phyloP scores from a whole-genome alignment of 2,888 invertebrate species.

The Psylliodes chrysocephalus region DNA sequence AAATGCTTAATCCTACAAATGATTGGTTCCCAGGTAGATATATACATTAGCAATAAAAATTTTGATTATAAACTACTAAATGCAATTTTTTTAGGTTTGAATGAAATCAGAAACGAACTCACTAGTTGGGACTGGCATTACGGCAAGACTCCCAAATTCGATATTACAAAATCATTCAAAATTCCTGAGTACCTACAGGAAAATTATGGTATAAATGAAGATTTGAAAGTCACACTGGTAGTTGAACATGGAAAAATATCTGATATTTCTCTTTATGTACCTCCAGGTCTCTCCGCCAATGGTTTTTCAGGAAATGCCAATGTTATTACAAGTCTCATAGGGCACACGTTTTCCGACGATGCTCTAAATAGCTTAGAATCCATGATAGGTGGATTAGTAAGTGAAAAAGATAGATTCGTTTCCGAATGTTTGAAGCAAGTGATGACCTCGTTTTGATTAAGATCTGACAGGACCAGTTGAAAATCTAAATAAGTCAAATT shows the following conservation, averaged over 20 bases:
- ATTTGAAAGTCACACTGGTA: slow-evolving; percentile 72
- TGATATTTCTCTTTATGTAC: slow-evolving; percentile 74
- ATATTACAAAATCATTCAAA: slow-evolving; percentile 73
- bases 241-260: slow-evolving; percentile 74
- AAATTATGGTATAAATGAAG: slow-evolving; percentile 63
- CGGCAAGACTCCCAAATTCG: slow-evolving; percentile 88
- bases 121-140: slow-evolving; percentile 89
- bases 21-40: slow-evolving; percentile 83
- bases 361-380: slow-evolving; percentile 70
- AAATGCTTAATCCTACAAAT: slow-evolving; percentile 86
- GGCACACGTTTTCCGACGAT: slow-evolving; percentile 73
- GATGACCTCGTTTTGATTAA: slow-evolving; percentile 66
- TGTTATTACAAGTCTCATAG: slow-evolving; percentile 71
- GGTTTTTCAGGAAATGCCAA: slow-evolving; percentile 74
- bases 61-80: background rate
- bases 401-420: slow-evolving; percentile 69
- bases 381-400: slow-evolving; percentile 54
- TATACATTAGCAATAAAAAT: background rate
- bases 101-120: slow-evolving; percentile 75
- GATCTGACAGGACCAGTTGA: slow-evolving; percentile 13
- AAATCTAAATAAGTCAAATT: too few species aligned
- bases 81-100: slow-evolving; percentile 69
- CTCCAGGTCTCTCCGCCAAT: slow-evolving; percentile 69
- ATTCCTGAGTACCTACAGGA: slow-evolving; percentile 68
- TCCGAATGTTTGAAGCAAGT: slow-evolving; percentile 73